Evolutionary conservation across 1,140 invertebrate genomes (phyloP).

Genomic region (Pissodes strobi): DNA sequence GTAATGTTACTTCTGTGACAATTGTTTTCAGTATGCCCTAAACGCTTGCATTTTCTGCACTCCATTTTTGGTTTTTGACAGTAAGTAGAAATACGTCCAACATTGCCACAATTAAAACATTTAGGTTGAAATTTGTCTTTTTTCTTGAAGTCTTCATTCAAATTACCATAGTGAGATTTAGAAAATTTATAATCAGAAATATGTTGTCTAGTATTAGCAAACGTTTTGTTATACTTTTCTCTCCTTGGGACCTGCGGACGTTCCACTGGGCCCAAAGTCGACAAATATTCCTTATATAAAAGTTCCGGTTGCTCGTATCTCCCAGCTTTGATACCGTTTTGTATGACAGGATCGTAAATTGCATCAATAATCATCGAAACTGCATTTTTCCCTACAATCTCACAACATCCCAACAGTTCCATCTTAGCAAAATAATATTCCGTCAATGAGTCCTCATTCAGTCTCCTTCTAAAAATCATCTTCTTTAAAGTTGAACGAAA

Average conservation of each 20-base stretch:
- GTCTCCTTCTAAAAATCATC: background rate
- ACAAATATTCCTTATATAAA: slow-evolving; percentile 32
- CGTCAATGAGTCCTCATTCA: slow-evolving; percentile 14
- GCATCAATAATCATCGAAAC: slow-evolving; percentile 22
- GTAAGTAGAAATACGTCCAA: slow-evolving; percentile 13
- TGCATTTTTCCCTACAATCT: slow-evolving; percentile 24
- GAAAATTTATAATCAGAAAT: background rate
- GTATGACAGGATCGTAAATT: slow-evolving; percentile 13
- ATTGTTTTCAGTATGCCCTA: slow-evolving; percentile 4
- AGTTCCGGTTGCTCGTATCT: background rate
- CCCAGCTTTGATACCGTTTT: slow-evolving; percentile 10
- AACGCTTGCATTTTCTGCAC: slow-evolving; percentile 14
- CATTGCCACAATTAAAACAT: slow-evolving; percentile 18
- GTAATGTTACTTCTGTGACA: background rate
- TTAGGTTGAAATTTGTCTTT: background rate
- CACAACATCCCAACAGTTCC: slow-evolving; percentile 10
- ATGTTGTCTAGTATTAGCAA: background rate
- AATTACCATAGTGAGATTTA: background rate
- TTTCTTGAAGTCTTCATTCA: slow-evolving; percentile 2
- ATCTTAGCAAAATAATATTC: slow-evolving; percentile 22
- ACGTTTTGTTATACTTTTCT: background rate
- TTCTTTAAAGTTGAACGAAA: slow-evolving; percentile 24
- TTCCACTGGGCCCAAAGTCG: background rate
- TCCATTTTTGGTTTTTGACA: slow-evolving; percentile 12
- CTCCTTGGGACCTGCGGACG: background rate